phyloP scores from a whole-genome alignment of 1,140 invertebrate genomes.

The Coenobita brevimanus region DNA sequence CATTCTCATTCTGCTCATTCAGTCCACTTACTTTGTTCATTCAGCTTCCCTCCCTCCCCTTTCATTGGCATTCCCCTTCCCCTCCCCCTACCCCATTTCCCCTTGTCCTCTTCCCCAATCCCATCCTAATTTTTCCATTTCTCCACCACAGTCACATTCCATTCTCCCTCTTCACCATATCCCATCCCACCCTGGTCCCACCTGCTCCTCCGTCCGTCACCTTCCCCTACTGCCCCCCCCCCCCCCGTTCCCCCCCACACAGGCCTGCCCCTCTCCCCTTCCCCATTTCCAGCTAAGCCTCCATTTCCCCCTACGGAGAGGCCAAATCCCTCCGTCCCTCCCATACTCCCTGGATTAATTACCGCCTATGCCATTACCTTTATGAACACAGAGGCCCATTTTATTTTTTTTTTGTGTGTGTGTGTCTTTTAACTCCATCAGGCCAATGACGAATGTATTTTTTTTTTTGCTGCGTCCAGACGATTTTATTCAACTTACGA shows the following conservation, averaged over 20 bases:
- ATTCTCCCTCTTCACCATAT: no score
- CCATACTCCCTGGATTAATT: conserved; percentile 36
- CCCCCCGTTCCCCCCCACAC: not conserved
- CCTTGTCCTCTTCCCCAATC: not conserved
- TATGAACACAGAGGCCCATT: conserved; percentile 41
- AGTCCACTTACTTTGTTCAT: no score
- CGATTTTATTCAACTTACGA: no score
- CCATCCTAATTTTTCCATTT: not conserved
- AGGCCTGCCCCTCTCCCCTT: not conserved
- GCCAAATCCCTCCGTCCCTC: conserved; percentile 19
- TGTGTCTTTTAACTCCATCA: conserved; percentile 1
- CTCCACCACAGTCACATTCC: not conserved
- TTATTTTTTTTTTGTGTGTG: conserved; percentile 34
- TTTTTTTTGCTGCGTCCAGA: no score
- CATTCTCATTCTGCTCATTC: no score
- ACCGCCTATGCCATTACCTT: conserved; percentile 36
- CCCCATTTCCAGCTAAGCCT: conserved; percentile 6
- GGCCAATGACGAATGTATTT: no score
- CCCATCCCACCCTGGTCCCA: no score
- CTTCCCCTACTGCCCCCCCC: not conserved
- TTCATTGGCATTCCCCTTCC: not conserved
- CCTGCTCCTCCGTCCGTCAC: not conserved
- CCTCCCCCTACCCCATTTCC: not conserved
- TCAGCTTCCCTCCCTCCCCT: not conserved
- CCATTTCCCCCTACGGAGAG: conserved; percentile 12